phyloP scores from a whole-genome alignment of 2,888 invertebrate species.

The Mechanitis mazaeus region DNA sequence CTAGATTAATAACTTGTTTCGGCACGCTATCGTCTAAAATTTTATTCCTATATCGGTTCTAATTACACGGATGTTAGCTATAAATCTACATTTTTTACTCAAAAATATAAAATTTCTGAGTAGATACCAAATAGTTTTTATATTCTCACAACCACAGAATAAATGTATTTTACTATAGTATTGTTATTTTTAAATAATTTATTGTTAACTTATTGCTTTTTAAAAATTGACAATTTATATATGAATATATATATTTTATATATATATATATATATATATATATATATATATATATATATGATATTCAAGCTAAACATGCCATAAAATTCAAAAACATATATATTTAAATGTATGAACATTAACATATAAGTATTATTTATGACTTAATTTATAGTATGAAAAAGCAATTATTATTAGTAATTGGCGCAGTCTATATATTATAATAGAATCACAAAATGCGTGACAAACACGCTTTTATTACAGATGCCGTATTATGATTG shows the following conservation, averaged over 20 bases:
- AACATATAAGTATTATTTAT: too few species aligned
- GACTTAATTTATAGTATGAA: not conserved
- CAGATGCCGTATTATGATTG: conserved; percentile 3
- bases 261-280: too few species aligned
- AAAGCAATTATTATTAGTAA: not conserved
- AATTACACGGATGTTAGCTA: conserved; percentile 28
- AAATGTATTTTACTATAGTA: too few species aligned
- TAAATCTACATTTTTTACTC: conserved; percentile 9
- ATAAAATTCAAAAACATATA: too few species aligned
- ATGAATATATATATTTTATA: too few species aligned
- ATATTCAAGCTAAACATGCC: too few species aligned
- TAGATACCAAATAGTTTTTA: not conserved
- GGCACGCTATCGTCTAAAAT: conserved; percentile 28
- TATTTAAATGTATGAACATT: too few species aligned
- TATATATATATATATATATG: too few species aligned
- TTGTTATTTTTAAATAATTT: too few species aligned
- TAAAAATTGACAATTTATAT: too few species aligned
- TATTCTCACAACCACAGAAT: not conserved
- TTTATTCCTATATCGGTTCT: conserved; percentile 24
- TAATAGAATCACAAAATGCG: not conserved
- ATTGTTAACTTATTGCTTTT: too few species aligned
- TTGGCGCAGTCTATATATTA: not conserved
- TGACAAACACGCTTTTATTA: conserved; percentile 2
- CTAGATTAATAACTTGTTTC: conserved; percentile 31
- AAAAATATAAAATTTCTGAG: conserved; percentile 1